A percentile compares a stretch with the other conserved stretches of the same genome.
Evolutionary conservation across 2,797 vertebrate genomes (phyloP).

Genomic region (Hypotaenidia philippensis): DNA sequence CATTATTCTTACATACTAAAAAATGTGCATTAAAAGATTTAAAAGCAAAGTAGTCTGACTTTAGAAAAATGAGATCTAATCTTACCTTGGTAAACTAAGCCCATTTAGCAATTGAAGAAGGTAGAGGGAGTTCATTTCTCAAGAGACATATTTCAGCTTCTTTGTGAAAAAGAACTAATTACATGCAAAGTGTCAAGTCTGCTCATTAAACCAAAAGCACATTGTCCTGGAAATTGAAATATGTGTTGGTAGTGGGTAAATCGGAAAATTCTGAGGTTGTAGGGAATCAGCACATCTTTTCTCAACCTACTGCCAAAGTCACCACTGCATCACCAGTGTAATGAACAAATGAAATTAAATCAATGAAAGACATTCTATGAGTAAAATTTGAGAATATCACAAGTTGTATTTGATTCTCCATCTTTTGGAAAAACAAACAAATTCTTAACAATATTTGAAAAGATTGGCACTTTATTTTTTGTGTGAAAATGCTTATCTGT

Average conservation of each 20-base stretch:
- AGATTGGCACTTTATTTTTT: neutral
- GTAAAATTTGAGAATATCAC: neutral
- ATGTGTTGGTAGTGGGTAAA: neutral
- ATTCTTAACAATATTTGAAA: neutral
- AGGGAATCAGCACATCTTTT: neutral
- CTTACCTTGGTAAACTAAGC: neutral
- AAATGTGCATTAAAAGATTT: neutral
- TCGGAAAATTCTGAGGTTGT: neutral
- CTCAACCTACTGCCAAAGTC: rapidly evolving
- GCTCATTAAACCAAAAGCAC: neutral
- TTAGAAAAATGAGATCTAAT: neutral
- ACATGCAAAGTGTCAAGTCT: rapidly evolving
- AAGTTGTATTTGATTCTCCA: neutral
- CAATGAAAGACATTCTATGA: neutral
- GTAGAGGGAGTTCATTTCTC: neutral
- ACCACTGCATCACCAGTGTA: neutral
- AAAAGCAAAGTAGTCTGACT: neutral
- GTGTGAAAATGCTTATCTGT: neutral
- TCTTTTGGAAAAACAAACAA: neutral
- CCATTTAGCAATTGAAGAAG: neutral
- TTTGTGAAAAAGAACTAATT: neutral
- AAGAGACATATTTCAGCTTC: neutral
- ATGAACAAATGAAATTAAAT: neutral
- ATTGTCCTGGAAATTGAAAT: neutral
- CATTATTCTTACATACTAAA: neutral